phyloP scores from a whole-genome alignment of 2,888 invertebrate genomes.

The Lasioglossum leucozonium region DNA sequence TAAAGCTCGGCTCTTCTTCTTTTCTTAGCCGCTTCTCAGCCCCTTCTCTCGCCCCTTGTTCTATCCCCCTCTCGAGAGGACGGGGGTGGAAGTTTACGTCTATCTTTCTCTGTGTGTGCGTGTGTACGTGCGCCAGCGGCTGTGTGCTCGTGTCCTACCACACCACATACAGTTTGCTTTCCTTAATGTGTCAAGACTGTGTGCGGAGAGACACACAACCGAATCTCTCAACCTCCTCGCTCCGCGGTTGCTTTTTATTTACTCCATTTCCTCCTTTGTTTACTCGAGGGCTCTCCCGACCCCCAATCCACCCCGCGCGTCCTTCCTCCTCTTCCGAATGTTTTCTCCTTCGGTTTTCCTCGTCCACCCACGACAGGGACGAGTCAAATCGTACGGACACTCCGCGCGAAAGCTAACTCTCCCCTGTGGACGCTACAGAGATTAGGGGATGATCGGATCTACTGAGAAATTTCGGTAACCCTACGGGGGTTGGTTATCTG shows the following conservation, averaged over 20 bases:
- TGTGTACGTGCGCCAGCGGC: neutral
- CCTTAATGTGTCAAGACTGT: constrained; percentile 48
- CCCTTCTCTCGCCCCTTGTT: neutral
- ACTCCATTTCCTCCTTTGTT: constrained; percentile 81
- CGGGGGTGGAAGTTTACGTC: constrained; percentile 28
- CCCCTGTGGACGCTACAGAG: constrained; percentile 62
- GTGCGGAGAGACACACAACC: constrained; percentile 18
- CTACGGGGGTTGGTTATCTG: neutral
- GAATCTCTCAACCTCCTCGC: constrained; percentile 70
- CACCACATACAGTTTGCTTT: constrained; percentile 45
- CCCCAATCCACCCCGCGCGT: neutral
- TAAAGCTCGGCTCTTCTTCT: constrained; percentile 22
- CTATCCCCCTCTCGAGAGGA: neutral
- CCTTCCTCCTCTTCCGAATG: constrained; percentile 22
- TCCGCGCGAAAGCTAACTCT: constrained; percentile 5
- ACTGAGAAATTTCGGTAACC: constrained; percentile 41
- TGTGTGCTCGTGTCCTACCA: neutral
- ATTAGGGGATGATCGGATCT: constrained; percentile 67
- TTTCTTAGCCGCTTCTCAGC: constrained; percentile 27
- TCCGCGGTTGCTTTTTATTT: constrained; percentile 80
- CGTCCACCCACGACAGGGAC: constrained; percentile 37
- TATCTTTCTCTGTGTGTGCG: neutral
- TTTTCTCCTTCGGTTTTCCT: constrained; percentile 29
- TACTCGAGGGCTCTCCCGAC: constrained; percentile 73
- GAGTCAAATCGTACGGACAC: constrained; percentile 63